These are phyloP conservation scores for Drosophila rubida DNA, from an alignment of 2,888 invertebrate genomes.

Conservation along the genomic window DNA sequence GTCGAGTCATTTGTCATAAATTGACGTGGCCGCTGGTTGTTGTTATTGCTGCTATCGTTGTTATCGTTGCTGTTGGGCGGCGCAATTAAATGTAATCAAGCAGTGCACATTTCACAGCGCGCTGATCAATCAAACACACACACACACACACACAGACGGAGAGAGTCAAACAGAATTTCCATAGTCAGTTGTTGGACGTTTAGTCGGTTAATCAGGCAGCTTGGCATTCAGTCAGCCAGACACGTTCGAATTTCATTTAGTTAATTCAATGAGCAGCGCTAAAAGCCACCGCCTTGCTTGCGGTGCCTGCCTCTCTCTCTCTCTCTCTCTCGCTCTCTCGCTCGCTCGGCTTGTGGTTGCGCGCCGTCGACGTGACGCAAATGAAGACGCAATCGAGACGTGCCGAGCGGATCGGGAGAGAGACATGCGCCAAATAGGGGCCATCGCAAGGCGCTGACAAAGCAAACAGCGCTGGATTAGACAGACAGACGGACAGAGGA, in stretches of 20 bases:
- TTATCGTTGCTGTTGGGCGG: no score
- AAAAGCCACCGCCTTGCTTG: no score
- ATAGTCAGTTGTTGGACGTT: slow-evolving; percentile 26
- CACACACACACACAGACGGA: neutral
- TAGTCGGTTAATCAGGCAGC: slow-evolving; percentile 58
- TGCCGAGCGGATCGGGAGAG: slow-evolving; percentile 29
- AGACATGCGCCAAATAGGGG: slow-evolving; percentile 13
- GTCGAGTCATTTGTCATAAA: slow-evolving; percentile 33
- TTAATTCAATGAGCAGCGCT: slow-evolving; percentile 68
- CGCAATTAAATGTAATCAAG: slow-evolving; percentile 67
- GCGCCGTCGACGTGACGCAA: slow-evolving; percentile 55
- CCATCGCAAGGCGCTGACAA: slow-evolving; percentile 38
- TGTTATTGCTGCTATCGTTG: no score
- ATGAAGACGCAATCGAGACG: slow-evolving; percentile 55
- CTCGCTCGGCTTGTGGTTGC: slow-evolving; percentile 37
- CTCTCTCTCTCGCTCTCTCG: slow-evolving; percentile 9
- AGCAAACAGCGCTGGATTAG: slow-evolving; percentile 25
- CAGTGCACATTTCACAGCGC: neutral
- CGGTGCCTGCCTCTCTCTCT: no score
- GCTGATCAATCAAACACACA: neutral
- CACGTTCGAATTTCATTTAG: slow-evolving; percentile 76
- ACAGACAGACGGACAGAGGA: neutral
- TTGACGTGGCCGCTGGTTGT: slow-evolving; percentile 32
- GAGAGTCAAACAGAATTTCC: no score
- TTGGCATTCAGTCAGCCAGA: slow-evolving; percentile 47